These are phyloP conservation scores for Ceratitis capitata DNA, from an alignment of 1,140 invertebrate genomes.

Conservation along the genomic window DNA sequence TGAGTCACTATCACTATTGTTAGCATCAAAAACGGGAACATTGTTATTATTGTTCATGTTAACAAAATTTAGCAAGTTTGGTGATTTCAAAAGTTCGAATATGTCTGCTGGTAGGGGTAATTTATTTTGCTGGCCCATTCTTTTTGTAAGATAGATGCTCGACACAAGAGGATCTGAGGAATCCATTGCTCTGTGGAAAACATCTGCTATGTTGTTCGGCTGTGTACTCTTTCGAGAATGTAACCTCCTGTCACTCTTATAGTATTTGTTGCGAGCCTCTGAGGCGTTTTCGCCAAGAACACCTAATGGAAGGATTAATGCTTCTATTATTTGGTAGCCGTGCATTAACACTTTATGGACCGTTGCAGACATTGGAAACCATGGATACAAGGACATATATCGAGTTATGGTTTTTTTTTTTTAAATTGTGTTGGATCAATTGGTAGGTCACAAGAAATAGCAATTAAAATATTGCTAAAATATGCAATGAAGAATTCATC, in stretches of 20 bases:
- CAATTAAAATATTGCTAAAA: background rate
- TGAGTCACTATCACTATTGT: too few relatives aligned
- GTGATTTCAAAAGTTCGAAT: too few relatives aligned
- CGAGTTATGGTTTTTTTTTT: conserved; percentile 12
- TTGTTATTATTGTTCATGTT: too few relatives aligned
- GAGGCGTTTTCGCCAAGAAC: too few relatives aligned
- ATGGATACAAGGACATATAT: conserved; percentile 36
- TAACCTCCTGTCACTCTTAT: conserved; percentile 16
- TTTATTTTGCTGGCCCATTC: too few relatives aligned
- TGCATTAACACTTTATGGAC: conserved; percentile 44
- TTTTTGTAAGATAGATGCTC: too few relatives aligned
- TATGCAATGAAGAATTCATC: background rate
- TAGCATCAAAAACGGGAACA: too few relatives aligned
- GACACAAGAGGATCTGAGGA: conserved; percentile 36
- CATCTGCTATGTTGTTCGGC: conserved; percentile 30
- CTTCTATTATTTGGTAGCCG: conserved; percentile 38
- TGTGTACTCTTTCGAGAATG: conserved; percentile 18
- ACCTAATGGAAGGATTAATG: conserved; percentile 43
- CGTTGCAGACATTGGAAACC: conserved; percentile 45
- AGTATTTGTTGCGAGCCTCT: too few relatives aligned
- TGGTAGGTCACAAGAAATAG: background rate
- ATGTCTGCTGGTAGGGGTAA: too few relatives aligned
- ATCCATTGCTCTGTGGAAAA: conserved; percentile 37
- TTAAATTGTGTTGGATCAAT: background rate
- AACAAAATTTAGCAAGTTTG: too few relatives aligned